Percentiles rank a stretch among this genome's conserved stretches.
Conservation (phyloP, 2,888 invertebrate genomes). For the Sarcophaga subvicina region DNA sequence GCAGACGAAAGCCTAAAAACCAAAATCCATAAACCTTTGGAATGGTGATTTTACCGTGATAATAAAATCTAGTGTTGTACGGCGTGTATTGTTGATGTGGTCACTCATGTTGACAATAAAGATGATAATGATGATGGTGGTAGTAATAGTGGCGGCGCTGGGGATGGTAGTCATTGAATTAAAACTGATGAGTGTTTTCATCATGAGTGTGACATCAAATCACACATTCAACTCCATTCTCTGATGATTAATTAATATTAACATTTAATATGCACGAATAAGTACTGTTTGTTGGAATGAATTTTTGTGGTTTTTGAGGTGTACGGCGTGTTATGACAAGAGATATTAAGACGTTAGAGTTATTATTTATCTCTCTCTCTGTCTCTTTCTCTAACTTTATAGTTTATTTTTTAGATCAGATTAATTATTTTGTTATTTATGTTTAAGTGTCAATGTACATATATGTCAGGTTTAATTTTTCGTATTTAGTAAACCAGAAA, state of each 20-base stretch:
- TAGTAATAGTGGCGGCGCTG: conserved; percentile 8
- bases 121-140: conserved; percentile 6
- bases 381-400: background rate
- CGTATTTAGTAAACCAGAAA: background rate
- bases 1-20: conserved; percentile 14
- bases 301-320: conserved; percentile 33
- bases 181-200: conserved; percentile 1
- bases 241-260: conserved; percentile 26
- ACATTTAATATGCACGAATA: background rate
- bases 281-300: conserved; percentile 4
- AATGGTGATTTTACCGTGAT: background rate
- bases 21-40: conserved; percentile 16
- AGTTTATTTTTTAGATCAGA: too few species aligned
- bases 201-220: background rate
- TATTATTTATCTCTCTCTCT: background rate
- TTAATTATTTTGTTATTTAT: too few species aligned
- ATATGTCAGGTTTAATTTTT: background rate
- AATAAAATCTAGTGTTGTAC: background rate
- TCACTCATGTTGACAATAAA: conserved; percentile 25
- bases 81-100: conserved; percentile 25
- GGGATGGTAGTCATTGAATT: background rate
- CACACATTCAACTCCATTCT: background rate
- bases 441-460: background rate
- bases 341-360: background rate
- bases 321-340: background rate